These are phyloP conservation scores for Isichthys henryi DNA, from an alignment of 2,113 vertebrate genomes.

Conservation along the genomic window DNA sequence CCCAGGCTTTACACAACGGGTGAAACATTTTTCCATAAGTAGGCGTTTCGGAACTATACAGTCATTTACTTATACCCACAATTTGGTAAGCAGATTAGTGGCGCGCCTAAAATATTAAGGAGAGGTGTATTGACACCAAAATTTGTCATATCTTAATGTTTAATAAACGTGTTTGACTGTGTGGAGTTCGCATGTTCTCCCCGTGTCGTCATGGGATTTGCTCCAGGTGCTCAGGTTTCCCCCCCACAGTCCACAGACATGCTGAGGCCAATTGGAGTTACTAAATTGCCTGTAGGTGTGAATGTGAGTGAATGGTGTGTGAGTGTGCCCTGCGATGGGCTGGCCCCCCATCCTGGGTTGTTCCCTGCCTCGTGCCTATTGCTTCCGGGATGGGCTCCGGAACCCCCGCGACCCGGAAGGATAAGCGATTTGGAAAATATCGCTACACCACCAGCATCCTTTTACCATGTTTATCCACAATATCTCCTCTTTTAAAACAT, in stretches of 20 bases:
- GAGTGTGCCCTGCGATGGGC: no score
- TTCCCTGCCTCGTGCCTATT: no score
- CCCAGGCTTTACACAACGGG: not conserved
- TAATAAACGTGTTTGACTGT: not conserved
- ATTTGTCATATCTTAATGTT: not conserved
- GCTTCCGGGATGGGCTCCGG: no score
- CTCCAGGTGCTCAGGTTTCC: no score
- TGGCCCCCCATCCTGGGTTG: no score
- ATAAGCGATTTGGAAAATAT: not conserved
- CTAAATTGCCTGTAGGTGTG: no score
- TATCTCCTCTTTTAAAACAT: not conserved
- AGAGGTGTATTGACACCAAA: not conserved
- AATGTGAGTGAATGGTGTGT: no score
- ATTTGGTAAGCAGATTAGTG: not conserved
- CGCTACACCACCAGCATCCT: not conserved
- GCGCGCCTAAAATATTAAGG: not conserved
- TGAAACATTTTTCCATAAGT: not conserved
- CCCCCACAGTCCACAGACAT: no score
- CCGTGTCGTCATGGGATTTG: no score
- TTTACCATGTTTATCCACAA: not conserved
- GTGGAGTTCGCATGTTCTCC: no score
- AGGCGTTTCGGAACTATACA: not conserved
- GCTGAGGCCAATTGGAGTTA: no score
- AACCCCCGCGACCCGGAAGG: no score
- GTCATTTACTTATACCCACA: not conserved